Base-by-base conservation (phyloP, 2,113 vertebrate species). In the Bubo bubo region DNA sequence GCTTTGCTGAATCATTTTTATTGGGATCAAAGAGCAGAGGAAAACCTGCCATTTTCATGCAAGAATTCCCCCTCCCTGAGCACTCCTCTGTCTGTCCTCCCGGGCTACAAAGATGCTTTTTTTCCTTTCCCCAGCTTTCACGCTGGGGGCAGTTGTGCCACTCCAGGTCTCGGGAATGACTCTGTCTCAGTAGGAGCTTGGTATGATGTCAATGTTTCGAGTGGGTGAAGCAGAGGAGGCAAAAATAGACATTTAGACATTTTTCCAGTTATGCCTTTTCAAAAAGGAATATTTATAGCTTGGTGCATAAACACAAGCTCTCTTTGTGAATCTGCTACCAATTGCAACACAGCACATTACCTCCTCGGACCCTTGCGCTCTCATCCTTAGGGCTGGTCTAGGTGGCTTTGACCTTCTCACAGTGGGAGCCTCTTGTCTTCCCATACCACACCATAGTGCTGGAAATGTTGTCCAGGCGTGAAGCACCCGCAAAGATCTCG, bases 131-230 rank as follows among this genome's bases (percentile, higher is more conserved):
- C 76, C n/a, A 23, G 80, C 43, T 3, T 17, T 72, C 23, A 8
- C 1, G 4, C 67, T 20, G 70, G 39, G 30, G 14, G 24, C 63
- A 43, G 63, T 27, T 15, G 52, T 39, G 64, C 71, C 2, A 0
- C 39, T 50, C 21, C 3, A 7, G 47, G 43, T 32, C 84, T 22
- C 0, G 1, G 83, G 90, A 47, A 53, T 2, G 58, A 3, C 79
- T 45, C 63, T 16, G 76, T 60, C 49, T 52, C 95, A 88, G 98
- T 98, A 97, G 98, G 98, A 98, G 98, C 90, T 94, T 98, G 98
- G 98, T 98, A 98, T 98, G 98, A 98, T 98, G 98, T 98, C 97
- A 98, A 98, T 98, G 98, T 86, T 97, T 86, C 10, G 45, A 95
- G 98, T 98, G 98, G 98, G 98, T 94, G 96, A 97, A 79, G 96